These are phyloP conservation scores for Sebastes matsubarae DNA, from an alignment of 2,797 vertebrate genomes.

Conservation along the genomic window DNA sequence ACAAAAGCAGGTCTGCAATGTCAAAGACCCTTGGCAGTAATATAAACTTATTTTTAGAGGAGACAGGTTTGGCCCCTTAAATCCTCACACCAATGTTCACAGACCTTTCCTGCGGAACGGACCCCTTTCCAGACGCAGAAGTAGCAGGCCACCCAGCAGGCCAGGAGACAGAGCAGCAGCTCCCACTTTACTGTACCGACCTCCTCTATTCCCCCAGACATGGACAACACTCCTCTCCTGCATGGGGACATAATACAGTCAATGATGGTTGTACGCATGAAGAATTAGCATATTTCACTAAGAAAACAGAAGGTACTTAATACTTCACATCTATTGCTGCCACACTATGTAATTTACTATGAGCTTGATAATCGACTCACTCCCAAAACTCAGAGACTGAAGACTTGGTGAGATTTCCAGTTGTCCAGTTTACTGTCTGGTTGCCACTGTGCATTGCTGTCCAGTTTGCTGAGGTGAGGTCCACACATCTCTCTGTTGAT, in stretches of 20 bases:
- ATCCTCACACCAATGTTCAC: not conserved
- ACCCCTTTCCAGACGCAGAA: slow-evolving; percentile 74
- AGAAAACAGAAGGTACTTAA: not conserved
- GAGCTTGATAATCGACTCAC: slow-evolving; percentile 20
- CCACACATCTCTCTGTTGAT: slow-evolving; percentile 39
- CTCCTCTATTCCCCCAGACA: slow-evolving; percentile 69
- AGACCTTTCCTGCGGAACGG: slow-evolving; percentile 63
- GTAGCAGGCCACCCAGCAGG: slow-evolving; percentile 63
- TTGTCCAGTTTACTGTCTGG: slow-evolving; percentile 6
- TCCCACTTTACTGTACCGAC: slow-evolving; percentile 57
- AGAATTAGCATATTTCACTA: not conserved
- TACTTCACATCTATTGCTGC: not conserved
- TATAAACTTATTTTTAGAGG: not conserved
- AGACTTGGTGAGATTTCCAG: slow-evolving; percentile 24
- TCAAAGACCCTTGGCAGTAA: not conserved
- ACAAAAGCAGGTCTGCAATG: too few relatives aligned
- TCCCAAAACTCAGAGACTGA: slow-evolving; percentile 48
- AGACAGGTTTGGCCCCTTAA: not conserved
- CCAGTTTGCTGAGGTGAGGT: slow-evolving; percentile 20
- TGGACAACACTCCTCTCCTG: slow-evolving; percentile 24
- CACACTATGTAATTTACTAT: not conserved
- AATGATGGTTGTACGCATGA: not conserved
- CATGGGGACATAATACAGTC: not conserved
- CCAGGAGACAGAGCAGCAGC: slow-evolving; percentile 62
- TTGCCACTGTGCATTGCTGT: not conserved